Conservation (phyloP, 2,113 vertebrate species). For the Sinocyclocheilus anshuiensis region DNA sequence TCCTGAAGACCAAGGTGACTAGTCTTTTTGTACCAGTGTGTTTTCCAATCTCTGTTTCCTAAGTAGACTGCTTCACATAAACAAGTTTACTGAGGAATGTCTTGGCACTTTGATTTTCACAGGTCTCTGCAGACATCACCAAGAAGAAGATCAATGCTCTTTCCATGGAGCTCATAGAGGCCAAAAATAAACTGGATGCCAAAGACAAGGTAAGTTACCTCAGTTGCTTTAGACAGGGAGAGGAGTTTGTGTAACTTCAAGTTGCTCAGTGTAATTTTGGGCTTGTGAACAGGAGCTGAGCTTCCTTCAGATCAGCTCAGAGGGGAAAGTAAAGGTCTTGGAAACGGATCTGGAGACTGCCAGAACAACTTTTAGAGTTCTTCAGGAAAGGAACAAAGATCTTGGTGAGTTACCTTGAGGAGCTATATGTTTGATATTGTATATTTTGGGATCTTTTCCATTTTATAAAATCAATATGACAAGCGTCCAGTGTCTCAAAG, state of each 20-base stretch:
- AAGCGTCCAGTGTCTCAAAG: background rate
- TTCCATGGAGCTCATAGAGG: conserved; percentile 87
- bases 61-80: background rate
- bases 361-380: conserved; percentile 58
- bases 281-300: conserved; percentile 70
- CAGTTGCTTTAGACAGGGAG: conserved; percentile 39
- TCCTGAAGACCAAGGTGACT: conserved; percentile 90
- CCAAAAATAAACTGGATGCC: conserved; percentile 82
- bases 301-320: conserved; percentile 71
- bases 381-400: conserved; percentile 74
- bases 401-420: conserved; percentile 66
- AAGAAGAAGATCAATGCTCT: conserved; percentile 88
- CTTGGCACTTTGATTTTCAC: background rate
- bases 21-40: background rate
- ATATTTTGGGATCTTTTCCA: background rate
- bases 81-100: background rate
- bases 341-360: conserved; percentile 71
- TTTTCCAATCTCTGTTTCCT: background rate
- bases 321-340: conserved; percentile 70
- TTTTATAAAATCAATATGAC: background rate
- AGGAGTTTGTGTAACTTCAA: background rate
- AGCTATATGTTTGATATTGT: background rate
- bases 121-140: conserved; percentile 87
- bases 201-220: conserved; percentile 79
- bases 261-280: background rate